phyloP scores from a whole-genome alignment of 2,797 vertebrate species.

The Alauda arvensis region DNA sequence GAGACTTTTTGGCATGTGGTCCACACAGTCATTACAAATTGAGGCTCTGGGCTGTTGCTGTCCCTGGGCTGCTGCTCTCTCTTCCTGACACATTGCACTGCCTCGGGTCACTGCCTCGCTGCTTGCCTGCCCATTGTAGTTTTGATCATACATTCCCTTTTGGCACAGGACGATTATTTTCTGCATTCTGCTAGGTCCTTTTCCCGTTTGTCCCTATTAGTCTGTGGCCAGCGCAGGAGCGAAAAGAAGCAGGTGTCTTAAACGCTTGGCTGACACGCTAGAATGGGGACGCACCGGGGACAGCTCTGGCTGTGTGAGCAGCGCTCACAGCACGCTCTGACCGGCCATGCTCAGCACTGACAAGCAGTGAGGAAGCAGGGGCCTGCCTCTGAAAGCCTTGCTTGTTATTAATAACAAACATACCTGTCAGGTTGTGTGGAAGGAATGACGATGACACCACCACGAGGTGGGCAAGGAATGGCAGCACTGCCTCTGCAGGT shows the following conservation, averaged over 20 bases:
- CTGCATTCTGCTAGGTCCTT: slow-evolving; percentile 46
- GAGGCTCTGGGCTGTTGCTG: slow-evolving; percentile 56
- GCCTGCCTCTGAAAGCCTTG: background rate
- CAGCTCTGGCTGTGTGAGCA: slow-evolving; percentile 27
- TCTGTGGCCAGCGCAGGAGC: slow-evolving; percentile 37
- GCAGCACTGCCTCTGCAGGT: background rate
- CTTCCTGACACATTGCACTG: slow-evolving; percentile 60
- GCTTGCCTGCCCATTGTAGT: slow-evolving; percentile 58
- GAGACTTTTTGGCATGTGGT: slow-evolving; percentile 60
- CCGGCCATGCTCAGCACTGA: background rate
- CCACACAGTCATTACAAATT: slow-evolving; percentile 54
- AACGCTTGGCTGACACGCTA: slow-evolving; percentile 40
- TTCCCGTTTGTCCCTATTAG: slow-evolving; percentile 54
- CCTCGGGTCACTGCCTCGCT: slow-evolving; percentile 67
- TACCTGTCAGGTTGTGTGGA: background rate
- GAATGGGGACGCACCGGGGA: slow-evolving; percentile 3
- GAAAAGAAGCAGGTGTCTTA: slow-evolving; percentile 58
- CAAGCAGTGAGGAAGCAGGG: background rate
- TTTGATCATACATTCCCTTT: slow-evolving; percentile 59
- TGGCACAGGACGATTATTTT: slow-evolving; percentile 62
- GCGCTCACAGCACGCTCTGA: background rate
- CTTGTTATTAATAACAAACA: background rate
- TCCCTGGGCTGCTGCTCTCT: slow-evolving; percentile 68
- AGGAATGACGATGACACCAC: background rate
- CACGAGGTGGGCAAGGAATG: background rate